A percentile compares a stretch with the other conserved stretches of the same genome.
phyloP scores from a whole-genome alignment of 1,140 invertebrate species.

The Palaemon carinicauda region DNA sequence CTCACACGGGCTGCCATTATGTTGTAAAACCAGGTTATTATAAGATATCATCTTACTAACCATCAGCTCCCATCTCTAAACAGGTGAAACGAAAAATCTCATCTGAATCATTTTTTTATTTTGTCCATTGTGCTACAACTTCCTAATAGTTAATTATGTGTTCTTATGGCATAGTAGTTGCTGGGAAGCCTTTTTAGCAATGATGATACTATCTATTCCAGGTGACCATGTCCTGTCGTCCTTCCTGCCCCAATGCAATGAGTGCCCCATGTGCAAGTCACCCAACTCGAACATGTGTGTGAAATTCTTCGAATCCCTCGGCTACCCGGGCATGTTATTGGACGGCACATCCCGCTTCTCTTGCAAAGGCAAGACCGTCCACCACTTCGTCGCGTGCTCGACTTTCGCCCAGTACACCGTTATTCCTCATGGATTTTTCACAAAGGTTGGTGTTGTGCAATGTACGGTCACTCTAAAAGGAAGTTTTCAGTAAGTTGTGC shows the following conservation, averaged over 20 bases:
- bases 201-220: conserved; percentile 62
- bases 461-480: not conserved
- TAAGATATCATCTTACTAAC: too few species aligned
- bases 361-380: conserved; percentile 88
- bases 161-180: too few species aligned
- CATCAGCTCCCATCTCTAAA: too few species aligned
- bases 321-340: not conserved
- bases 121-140: too few species aligned
- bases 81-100: too few species aligned
- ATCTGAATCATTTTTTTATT: too few species aligned
- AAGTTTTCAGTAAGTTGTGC: not conserved
- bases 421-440: conserved; percentile 91
- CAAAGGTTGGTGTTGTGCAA: conserved; percentile 73
- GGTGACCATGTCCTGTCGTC: conserved; percentile 96
- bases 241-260: conserved; percentile 94
- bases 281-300: conserved; percentile 96
- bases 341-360: conserved; percentile 71
- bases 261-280: conserved; percentile 95
- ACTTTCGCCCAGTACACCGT: conserved; percentile 98
- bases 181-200: too few species aligned
- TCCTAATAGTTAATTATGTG: too few species aligned
- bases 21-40: too few species aligned
- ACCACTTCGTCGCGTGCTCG: conserved; percentile 99
- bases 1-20: too few species aligned
- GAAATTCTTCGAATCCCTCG: conserved; percentile 83